Evolutionary conservation across 2,113 vertebrate genomes (phyloP), one percentile per base, ranked within the genome.

Genomic region (Solea solea): DNA sequence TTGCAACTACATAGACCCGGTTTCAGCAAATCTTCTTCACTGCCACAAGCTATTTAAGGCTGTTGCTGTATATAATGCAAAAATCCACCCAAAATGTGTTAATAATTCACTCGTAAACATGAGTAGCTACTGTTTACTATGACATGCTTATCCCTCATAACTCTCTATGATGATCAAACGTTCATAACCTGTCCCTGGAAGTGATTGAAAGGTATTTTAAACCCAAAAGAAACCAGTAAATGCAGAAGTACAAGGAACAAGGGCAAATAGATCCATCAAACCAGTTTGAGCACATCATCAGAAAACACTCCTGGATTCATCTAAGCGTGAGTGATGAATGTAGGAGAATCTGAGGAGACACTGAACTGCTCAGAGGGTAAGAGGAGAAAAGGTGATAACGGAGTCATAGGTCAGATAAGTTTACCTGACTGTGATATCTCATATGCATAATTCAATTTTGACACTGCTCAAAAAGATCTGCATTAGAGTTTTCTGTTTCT

Each of bases 191-290:
- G 27, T 39, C 40, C 39, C 11, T 45, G 9, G 44, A 44, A 44
- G 44, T 62, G 21, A 5, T 14, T 46, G 21, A 62, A 59, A 79
- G 46, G 60, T 3, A n/a, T 40, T 69, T 9, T 11, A 4, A 73
- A 72, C 67, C 21, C 61, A 34, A 28, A 72, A 45, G 51, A 42
- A 72, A 11, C 3, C 34, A 25, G 66, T 80, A 82, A 86, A 27
- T 28, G 46, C 73, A 86, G 75, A 57, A 59, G 65, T 39, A 25
- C 9, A 11, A 8, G 56, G 39, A 9, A 6, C 55, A 41, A 55
- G 28, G 28, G 54, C 54, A n/a, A 64, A 6, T 34, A 34, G 34
- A 34, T 3, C 34, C 5, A 34, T 6, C 2, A 34, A 2, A 34
- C 34, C 5, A 34, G 3, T 34, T 34, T 34, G 3, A 6, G 34